Base-by-base conservation (phyloP, 35 echinoderm and acorn worm species). In the Heliocidaris erythrogramma region DNA sequence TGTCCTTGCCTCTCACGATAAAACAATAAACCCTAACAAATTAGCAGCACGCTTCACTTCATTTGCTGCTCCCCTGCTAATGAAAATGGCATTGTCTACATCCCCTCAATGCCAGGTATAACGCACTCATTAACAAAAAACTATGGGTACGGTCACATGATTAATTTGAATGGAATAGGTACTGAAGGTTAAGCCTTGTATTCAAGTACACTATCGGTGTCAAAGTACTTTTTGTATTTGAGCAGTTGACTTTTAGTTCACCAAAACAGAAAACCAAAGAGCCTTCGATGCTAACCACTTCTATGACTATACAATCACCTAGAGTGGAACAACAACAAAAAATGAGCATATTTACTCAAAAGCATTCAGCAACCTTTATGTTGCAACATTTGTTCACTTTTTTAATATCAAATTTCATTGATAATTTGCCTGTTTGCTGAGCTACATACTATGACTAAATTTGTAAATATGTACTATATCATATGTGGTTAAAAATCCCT, bases 31-130 rank as follows among this genome's bases (percentile, higher is more conserved):
- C 16, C 16, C 31, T 16, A 89, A 89, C 31, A 89, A 89, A 89
- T 47, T 47, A 47, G 14, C 16, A 16, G 87, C 87, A 89, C 87
- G 31, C 31, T 89, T 48, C 31, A 17, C 4, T 48, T 89, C 87
- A 89, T 24, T 78, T 78, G 69, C 87, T 31, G 10, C 87, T 89
- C 47, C 30, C 31, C 31, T 89, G 31, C 87, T 89, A 48, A 48
- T 89, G 31, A 89, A 48, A 47, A 89, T 89, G 87, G 87, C 87
- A 89, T 89, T 89, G 87, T 89, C 87, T 35, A 89, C 30, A 18
- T 89, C 87, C 32, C 47, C 31, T 89, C 31, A 48, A 47, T 32
- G 31, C 42, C 31, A 4, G 17, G 31, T n/a, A 89, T 89, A 89
- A 48, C 32, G 47, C 11, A 89, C 11, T 89, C 87, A 89, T 89